Evolutionary conservation across 2,888 invertebrate genomes (phyloP), one percentile per base, ranked within the genome.

Genomic region (Acrocera orbiculus): DNA sequence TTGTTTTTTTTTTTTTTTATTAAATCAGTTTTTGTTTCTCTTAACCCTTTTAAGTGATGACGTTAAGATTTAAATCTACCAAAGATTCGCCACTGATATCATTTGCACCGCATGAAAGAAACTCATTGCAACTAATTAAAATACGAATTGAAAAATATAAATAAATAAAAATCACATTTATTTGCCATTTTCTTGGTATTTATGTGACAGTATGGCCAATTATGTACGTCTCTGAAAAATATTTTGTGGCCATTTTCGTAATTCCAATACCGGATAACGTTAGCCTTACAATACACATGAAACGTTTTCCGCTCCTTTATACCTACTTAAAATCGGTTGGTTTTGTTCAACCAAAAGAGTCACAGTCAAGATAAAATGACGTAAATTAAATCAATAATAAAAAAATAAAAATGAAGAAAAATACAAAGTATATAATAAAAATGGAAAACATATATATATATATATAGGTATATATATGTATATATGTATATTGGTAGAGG

Each of bases 81-180:
- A n/a, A n/a, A n/a, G n/a, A n/a, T 33, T 33, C 22, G 13, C n/a
- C 27, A 26, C 10, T 13, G 19, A 15, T 15, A 26, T 27, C 27
- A 33, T 33, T 19, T 15, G 34, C 20, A 24, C 27, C 34, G 24
- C 23, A 34, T 28, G 34, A 27, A 34, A 28, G 20, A 29, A 27
- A 22, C 35, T 32, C 27, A 33, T 36, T 36, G 27, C 14, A n/a
- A 15, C 34, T 39, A 39, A 39, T 39, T 39, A 39, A 36, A 39
- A 39, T 39, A 30, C 39, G 35, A 39, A 39, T 34, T 34, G 36
- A 39, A 34, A 39, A 30, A 30, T 27, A 34, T 34, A 36, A 34
- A 36, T 39, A 34, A 35, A 33, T 35, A 32, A 39, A 34, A 34
- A 34, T 24, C 34, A 29, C 34, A 34, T 34, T 34, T 34, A 34